Evolutionary conservation across 2,797 vertebrate genomes (phyloP).

Genomic region (Cetoscarus ocellatus): DNA sequence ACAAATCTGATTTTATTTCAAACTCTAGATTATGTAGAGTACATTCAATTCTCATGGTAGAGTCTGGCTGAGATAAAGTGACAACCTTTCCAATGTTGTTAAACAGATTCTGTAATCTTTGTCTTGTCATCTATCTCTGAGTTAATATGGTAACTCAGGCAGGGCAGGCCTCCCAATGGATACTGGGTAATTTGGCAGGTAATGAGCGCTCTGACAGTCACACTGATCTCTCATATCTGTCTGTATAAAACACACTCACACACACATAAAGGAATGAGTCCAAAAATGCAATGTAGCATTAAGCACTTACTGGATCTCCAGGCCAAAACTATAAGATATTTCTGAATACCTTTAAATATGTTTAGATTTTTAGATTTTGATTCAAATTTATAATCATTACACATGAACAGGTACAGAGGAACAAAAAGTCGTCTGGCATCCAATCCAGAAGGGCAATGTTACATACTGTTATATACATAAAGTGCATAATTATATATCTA

Average conservation of each 20-base stretch:
- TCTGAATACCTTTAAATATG: too few species aligned
- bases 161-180: slow-evolving; percentile 41
- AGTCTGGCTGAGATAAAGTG: neutral
- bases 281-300: too few species aligned
- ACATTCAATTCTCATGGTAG: neutral
- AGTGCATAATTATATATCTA: too few species aligned
- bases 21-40: slow-evolving; percentile 3
- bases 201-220: slow-evolving; percentile 40
- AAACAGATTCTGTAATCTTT: neutral
- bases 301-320: too few species aligned
- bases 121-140: slow-evolving; percentile 9
- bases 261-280: neutral
- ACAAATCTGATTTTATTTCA: slow-evolving; percentile 11
- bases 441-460: too few species aligned
- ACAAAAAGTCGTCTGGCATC: too few species aligned
- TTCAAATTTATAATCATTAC: too few species aligned
- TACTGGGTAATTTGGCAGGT: slow-evolving; percentile 59
- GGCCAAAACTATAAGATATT: too few species aligned
- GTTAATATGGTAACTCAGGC: slow-evolving; percentile 25
- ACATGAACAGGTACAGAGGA: too few species aligned
- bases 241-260: slow-evolving; percentile 8
- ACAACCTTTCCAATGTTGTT: slow-evolving; percentile 1
- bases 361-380: too few species aligned
- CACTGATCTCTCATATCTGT: slow-evolving; percentile 21
- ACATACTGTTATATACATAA: too few species aligned